phyloP scores from a whole-genome alignment of 2,888 invertebrate species.

The Uloborus plumipes region DNA sequence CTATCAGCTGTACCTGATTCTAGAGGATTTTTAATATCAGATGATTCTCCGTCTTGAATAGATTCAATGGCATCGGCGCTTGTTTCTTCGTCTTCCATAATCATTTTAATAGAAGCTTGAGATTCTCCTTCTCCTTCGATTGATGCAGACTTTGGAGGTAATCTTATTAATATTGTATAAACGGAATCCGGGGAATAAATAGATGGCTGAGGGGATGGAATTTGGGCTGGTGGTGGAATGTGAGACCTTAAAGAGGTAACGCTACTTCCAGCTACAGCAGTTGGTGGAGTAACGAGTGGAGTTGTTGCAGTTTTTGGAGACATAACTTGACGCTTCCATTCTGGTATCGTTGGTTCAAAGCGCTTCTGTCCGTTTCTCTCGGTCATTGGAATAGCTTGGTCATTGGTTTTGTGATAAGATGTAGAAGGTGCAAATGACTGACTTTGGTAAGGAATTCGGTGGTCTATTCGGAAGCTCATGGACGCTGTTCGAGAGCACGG shows the following conservation, averaged over 20 bases:
- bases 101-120: conserved; percentile 69
- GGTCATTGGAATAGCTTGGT: conserved; percentile 63
- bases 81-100: conserved; percentile 66
- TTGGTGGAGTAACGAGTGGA: conserved; percentile 26
- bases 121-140: conserved; percentile 57
- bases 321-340: conserved; percentile 40
- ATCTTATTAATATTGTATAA: conserved; percentile 91
- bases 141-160: conserved; percentile 76
- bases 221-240: conserved; percentile 19
- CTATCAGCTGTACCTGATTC: conserved; percentile 23
- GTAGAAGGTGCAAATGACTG: conserved; percentile 66
- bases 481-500: conserved; percentile 74
- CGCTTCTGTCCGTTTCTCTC: conserved; percentile 59
- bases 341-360: conserved; percentile 22
- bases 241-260: conserved; percentile 10
- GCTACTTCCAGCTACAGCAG: conserved; percentile 21
- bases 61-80: conserved; percentile 30
- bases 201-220: conserved; percentile 1
- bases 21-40: conserved; percentile 14
- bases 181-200: conserved; percentile 74
- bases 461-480: conserved; percentile 54
- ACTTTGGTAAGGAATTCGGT: conserved; percentile 66
- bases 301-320: conserved; percentile 29
- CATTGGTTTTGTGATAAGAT: conserved; percentile 52
- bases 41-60: conserved; percentile 14